Percentiles rank a stretch among this genome's conserved stretches.
phyloP scores from a whole-genome alignment of 2,113 vertebrate genomes.

The Alligator sinensis region DNA sequence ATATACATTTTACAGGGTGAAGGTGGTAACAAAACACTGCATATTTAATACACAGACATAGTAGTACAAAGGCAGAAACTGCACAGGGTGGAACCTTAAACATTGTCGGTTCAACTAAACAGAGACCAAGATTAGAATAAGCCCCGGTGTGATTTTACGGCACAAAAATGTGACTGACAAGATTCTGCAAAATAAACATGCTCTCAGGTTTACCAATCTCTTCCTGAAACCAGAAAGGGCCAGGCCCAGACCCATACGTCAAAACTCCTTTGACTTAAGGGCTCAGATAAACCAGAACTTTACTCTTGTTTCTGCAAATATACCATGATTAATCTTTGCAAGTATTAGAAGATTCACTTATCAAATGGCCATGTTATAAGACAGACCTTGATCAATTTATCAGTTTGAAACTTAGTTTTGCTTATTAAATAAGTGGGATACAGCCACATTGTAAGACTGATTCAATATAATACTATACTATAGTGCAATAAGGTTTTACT shows the following conservation, averaged over 20 bases:
- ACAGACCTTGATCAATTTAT: background rate
- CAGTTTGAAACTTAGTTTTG: background rate
- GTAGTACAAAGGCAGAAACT: rapidly evolving
- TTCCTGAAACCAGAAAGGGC: background rate
- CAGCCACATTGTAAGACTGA: background rate
- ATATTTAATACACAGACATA: background rate
- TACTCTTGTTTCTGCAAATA: background rate
- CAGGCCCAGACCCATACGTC: background rate
- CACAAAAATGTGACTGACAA: background rate
- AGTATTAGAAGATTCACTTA: background rate
- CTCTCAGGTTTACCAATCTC: background rate
- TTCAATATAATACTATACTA: background rate
- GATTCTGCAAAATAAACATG: background rate
- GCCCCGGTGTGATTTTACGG: background rate
- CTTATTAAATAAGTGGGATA: background rate
- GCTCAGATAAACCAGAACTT: background rate
- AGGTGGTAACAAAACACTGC: background rate
- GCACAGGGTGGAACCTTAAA: background rate
- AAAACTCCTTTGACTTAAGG: background rate
- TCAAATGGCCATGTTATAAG: background rate
- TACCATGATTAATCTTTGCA: background rate
- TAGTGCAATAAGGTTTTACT: background rate
- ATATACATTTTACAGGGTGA: rapidly evolving
- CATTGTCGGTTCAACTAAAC: background rate
- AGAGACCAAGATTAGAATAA: background rate